These are phyloP conservation scores for Holotrichia oblita DNA, from an alignment of 1,140 invertebrate genomes.

Conservation along the genomic window DNA sequence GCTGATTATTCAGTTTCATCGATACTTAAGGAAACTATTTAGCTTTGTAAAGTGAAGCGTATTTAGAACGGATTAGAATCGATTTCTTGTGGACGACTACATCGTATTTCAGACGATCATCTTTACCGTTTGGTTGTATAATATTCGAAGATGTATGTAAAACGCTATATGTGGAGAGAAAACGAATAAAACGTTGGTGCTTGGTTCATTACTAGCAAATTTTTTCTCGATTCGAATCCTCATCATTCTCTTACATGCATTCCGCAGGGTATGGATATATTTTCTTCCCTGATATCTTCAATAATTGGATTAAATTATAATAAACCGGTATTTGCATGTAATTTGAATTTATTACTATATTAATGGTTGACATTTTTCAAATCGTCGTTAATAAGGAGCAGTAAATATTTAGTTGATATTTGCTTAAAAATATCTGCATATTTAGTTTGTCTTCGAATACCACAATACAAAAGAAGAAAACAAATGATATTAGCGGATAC, in stretches of 20 bases:
- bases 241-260: not conserved
- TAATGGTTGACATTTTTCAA: conserved; percentile 19
- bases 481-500: too few species aligned
- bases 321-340: conserved; percentile 30
- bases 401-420: not conserved
- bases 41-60: not conserved
- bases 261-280: not conserved
- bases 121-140: not conserved
- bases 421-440: not conserved
- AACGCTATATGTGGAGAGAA: not conserved
- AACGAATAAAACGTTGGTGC: not conserved
- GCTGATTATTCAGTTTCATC: not conserved
- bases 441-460: too few species aligned
- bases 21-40: not conserved
- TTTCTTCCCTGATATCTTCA: not conserved
- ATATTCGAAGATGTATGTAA: not conserved
- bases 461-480: too few species aligned
- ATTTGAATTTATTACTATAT: conserved; percentile 39
- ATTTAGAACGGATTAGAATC: conserved; percentile 28
- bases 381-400: conserved; percentile 15
- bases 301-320: conserved; percentile 41
- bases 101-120: not conserved
- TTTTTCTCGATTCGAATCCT: not conserved
- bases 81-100: not conserved
- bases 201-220: conserved; percentile 1